These are phyloP conservation scores for Campoplex nolae DNA, from an alignment of 2,888 invertebrate genomes.

Conservation along the genomic window DNA sequence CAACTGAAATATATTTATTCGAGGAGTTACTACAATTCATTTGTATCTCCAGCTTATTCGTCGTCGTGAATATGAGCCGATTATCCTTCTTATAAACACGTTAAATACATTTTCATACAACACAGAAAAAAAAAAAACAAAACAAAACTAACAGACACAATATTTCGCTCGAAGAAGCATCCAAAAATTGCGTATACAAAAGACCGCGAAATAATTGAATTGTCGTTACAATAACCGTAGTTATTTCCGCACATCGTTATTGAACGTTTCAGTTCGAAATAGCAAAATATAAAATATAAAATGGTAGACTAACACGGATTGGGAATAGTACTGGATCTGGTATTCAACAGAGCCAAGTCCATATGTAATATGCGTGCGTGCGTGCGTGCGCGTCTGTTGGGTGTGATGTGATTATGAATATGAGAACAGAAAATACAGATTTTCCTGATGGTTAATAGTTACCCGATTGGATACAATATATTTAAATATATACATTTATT, in stretches of 20 bases:
- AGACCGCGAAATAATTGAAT: constrained; percentile 16
- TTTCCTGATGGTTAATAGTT: constrained; percentile 20
- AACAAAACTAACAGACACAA: constrained; percentile 1
- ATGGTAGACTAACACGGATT: constrained; percentile 57
- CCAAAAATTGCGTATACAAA: constrained; percentile 1
- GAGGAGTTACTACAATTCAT: constrained; percentile 62
- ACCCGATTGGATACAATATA: background rate
- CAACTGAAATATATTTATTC: constrained; percentile 67
- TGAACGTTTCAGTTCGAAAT: constrained; percentile 1
- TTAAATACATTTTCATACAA: constrained; percentile 36
- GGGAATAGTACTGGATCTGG: background rate
- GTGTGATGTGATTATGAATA: background rate
- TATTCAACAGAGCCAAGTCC: no score
- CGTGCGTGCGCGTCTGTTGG: background rate
- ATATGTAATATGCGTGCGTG: background rate
- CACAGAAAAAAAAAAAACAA: constrained; percentile 23
- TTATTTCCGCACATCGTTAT: background rate
- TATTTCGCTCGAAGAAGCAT: constrained; percentile 8
- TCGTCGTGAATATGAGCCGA: constrained; percentile 35
- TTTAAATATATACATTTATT: constrained; percentile 1
- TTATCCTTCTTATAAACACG: constrained; percentile 31
- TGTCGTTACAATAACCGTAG: background rate
- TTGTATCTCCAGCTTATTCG: constrained; percentile 44
- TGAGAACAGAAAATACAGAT: constrained; percentile 10
- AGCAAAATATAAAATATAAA: constrained; percentile 57